These are phyloP conservation scores for Nymphalis polychloros DNA, from an alignment of 2,888 invertebrate species.

Conservation along the genomic window DNA sequence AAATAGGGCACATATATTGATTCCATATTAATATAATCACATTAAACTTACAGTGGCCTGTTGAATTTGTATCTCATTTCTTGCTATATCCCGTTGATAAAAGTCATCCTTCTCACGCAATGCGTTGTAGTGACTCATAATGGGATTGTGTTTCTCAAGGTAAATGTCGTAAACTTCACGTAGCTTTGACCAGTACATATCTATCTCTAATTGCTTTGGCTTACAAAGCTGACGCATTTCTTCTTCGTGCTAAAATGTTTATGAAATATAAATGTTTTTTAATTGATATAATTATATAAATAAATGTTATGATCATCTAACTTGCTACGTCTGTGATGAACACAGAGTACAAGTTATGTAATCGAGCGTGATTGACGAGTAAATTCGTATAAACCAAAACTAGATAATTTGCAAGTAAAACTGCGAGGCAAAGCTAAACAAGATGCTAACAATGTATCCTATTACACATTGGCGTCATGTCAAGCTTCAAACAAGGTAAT, in stretches of 20 bases:
- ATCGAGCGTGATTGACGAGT: neutral
- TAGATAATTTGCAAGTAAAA: neutral
- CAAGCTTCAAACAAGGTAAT: slow-evolving; percentile 35
- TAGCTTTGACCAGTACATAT: slow-evolving; percentile 65
- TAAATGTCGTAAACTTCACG: slow-evolving; percentile 65
- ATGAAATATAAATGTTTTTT: neutral
- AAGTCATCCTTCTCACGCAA: slow-evolving; percentile 76
- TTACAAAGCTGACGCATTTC: slow-evolving; percentile 64
- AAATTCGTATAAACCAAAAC: neutral
- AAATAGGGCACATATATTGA: too few species aligned
- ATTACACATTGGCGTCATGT: slow-evolving; percentile 24
- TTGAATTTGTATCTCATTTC: slow-evolving; percentile 66
- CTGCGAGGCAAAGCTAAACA: neutral
- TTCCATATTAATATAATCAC: too few species aligned
- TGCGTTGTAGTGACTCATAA: slow-evolving; percentile 68
- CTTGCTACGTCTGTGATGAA: too few species aligned
- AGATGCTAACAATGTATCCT: slow-evolving; percentile 10
- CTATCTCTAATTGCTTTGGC: slow-evolving; percentile 70
- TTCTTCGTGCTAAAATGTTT: slow-evolving; percentile 62
- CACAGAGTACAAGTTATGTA: neutral
- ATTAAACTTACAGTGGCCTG: slow-evolving; percentile 55
- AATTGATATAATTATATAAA: too few species aligned
- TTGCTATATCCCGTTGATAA: slow-evolving; percentile 75
- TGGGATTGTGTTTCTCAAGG: slow-evolving; percentile 69
- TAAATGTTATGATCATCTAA: too few species aligned